phyloP scores from a whole-genome alignment of 2,888 invertebrate genomes.

The Phoenoteleia sp. region DNA sequence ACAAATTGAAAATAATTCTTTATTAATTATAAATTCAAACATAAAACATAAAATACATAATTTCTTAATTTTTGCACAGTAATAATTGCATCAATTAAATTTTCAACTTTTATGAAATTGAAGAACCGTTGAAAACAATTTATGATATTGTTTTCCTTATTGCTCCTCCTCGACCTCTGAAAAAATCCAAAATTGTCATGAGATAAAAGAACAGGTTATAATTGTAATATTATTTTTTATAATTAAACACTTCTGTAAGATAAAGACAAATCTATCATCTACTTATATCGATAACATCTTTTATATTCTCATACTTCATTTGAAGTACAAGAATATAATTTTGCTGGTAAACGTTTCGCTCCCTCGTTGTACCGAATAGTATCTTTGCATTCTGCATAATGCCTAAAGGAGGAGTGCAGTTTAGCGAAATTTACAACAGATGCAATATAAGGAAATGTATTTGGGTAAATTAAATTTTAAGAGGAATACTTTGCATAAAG shows the following conservation, averaged over 20 bases:
- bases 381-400: constrained; percentile 9
- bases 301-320: constrained; percentile 19
- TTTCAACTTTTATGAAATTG: no score
- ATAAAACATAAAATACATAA: no score
- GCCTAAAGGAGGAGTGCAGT: constrained; percentile 1
- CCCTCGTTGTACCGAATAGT: constrained; percentile 25
- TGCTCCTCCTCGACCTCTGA: constrained; percentile 23
- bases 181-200: constrained; percentile 32
- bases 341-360: constrained; percentile 44
- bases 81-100: no score
- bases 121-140: no score
- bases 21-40: no score
- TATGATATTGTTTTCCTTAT: constrained; percentile 45
- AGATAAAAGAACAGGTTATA: constrained; percentile 19
- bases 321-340: no score
- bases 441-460: not conserved
- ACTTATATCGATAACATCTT: constrained; percentile 37
- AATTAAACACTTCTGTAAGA: constrained; percentile 40
- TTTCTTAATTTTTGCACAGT: no score
- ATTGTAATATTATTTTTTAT: constrained; percentile 56
- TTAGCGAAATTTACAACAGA: constrained; percentile 10
- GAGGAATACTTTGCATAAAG: no score
- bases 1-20: no score
- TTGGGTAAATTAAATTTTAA: not conserved
- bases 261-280: constrained; percentile 49